A percentile compares a stretch with the other conserved stretches of the same genome.
Evolutionary conservation across 2,797 vertebrate genomes (phyloP).

Genomic region (Dipus sagitta): DNA sequence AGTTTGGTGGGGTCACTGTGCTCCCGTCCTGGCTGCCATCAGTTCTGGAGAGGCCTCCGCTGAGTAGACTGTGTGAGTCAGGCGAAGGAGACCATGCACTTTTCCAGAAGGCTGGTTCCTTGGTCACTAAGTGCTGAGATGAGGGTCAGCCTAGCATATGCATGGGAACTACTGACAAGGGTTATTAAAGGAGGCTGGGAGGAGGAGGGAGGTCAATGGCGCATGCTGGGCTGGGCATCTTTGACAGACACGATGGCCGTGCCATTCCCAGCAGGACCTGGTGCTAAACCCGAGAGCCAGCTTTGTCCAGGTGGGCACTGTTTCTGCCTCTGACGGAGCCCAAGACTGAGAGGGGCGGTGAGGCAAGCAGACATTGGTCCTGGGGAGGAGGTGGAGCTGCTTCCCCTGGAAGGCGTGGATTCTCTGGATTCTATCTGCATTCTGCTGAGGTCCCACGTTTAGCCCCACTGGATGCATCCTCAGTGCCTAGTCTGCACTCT

Average conservation of each 20-base stretch:
- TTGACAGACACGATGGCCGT: too few species aligned
- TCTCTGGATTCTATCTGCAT: not conserved
- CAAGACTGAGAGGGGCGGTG: not conserved
- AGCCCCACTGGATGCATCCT: rapidly evolving
- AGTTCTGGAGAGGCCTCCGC: not conserved
- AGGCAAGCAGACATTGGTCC: rapidly evolving
- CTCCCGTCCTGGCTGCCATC: rapidly evolving
- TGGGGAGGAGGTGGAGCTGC: not conserved
- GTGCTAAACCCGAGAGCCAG: too few species aligned
- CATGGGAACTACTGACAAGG: not conserved
- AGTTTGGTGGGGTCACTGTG: too few species aligned
- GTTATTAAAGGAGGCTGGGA: not conserved
- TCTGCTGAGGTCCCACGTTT: not conserved
- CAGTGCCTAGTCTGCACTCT: not conserved
- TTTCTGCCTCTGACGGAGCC: not conserved
- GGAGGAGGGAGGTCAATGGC: not conserved
- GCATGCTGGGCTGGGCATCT: too few species aligned
- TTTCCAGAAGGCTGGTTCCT: not conserved
- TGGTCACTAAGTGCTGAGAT: not conserved
- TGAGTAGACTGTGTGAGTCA: not conserved
- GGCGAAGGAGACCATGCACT: not conserved
- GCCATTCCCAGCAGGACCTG: rapidly evolving
- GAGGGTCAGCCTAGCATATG: not conserved
- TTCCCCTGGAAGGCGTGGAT: not conserved
- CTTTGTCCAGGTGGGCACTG: too few species aligned